Evolutionary conservation across 23 tunicate genomes (phyloP), one percentile per base, ranked within the genome.

Genomic region (Ascidia mentula): DNA sequence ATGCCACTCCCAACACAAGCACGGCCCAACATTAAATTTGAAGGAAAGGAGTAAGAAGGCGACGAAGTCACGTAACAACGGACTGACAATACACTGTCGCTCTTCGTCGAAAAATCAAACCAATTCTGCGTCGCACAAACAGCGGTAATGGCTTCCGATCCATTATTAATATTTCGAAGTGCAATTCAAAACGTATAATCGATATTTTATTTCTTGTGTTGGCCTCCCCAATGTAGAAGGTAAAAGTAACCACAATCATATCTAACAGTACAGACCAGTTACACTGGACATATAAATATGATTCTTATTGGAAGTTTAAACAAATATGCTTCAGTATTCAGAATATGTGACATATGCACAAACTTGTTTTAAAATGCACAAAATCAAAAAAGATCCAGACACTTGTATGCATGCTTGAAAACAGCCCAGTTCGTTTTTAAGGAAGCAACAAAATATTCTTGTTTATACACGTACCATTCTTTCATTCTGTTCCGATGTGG

Each of bases 391-490:
- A 15, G 12, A 31, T 35, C 75, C 20, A 46, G 20, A 46, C 18
- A 46, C 60, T 46, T 46, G 18, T 46, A 20, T 46, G 18, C 20
- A 18, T 46, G 60, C 20, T 18, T 18, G 20, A 46, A 18, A 46
- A 46, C 60, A 46, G 18, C 20, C 18, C 18, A 46, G 60, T 46
- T n/a, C n/a, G n/a, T n/a, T n/a, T n/a, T n/a, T n/a, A n/a, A n/a
- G n/a, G n/a, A n/a, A n/a, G n/a, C 15, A 77, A 40, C n/a, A n/a
- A n/a, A n/a, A n/a, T n/a, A n/a, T n/a, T n/a, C n/a, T n/a, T n/a
- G n/a, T n/a, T n/a, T n/a, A n/a, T 53, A 53, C 65, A 53, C 77
- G 22, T 72, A 81, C 85, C 85, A 81, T 81, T 38, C 59, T 33
- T 81, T 81, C 85, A 71, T 81, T 81, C 85, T 81, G 69, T 37